phyloP scores from a whole-genome alignment of 2,888 invertebrate genomes.

The Autographa gamma region DNA sequence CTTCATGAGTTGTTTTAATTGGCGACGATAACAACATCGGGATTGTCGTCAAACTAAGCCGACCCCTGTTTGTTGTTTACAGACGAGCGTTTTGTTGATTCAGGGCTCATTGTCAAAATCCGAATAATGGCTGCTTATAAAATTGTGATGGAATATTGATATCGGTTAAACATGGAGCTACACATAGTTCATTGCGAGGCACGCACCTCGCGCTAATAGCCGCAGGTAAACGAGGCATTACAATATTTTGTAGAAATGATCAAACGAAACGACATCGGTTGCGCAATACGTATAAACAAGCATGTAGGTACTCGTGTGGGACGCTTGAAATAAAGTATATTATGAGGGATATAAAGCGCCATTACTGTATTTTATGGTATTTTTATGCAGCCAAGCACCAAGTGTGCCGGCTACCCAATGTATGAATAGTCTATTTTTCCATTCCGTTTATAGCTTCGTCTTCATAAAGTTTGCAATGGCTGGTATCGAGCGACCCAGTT shows the following conservation, averaged over 20 bases:
- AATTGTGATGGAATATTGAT: slow-evolving; percentile 41
- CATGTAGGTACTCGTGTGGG: slow-evolving; percentile 18
- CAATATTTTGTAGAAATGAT: slow-evolving; percentile 43
- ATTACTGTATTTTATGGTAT: slow-evolving; percentile 55
- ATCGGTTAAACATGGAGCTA: slow-evolving; percentile 12
- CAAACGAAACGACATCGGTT: slow-evolving; percentile 47
- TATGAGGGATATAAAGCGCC: slow-evolving; percentile 54
- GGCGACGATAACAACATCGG: slow-evolving; percentile 44
- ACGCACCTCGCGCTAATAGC: slow-evolving; percentile 8
- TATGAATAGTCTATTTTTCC: slow-evolving; percentile 62
- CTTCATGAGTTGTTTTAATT: slow-evolving; percentile 46
- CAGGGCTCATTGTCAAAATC: slow-evolving; percentile 37
- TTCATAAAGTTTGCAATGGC: slow-evolving; percentile 66
- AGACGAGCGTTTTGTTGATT: slow-evolving; percentile 39
- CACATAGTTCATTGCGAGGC: background rate
- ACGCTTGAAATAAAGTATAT: slow-evolving; percentile 54
- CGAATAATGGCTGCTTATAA: slow-evolving; percentile 44
- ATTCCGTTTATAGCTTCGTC: slow-evolving; percentile 59
- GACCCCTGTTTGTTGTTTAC: slow-evolving; percentile 39
- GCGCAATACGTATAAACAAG: slow-evolving; percentile 38
- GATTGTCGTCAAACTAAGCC: slow-evolving; percentile 26
- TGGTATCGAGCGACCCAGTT: slow-evolving; percentile 67
- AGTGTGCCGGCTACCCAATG: slow-evolving; percentile 47
- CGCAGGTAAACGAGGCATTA: slow-evolving; percentile 33
- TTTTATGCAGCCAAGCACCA: slow-evolving; percentile 48